phyloP scores from a whole-genome alignment of 2,113 vertebrate species.

The Nothobranchius kuhntae region DNA sequence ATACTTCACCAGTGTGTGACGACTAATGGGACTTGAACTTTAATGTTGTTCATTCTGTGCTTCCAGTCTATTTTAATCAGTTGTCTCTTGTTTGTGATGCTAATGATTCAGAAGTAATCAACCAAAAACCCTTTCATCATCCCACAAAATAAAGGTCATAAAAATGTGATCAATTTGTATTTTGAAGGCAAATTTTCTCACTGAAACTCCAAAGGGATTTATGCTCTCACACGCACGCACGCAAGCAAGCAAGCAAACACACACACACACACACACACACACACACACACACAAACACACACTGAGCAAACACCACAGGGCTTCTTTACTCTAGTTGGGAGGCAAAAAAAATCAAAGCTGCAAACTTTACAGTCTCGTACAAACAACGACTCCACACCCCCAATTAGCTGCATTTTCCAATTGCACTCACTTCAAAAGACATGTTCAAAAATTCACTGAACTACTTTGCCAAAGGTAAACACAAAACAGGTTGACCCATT shows the following conservation, averaged over 20 bases:
- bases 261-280: neutral
- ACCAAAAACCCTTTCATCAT: neutral
- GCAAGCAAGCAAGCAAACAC: neutral
- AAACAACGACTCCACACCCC: conserved; percentile 46
- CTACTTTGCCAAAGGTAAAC: conserved; percentile 65
- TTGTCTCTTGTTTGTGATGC: too few species aligned
- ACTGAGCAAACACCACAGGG: conserved; percentile 22
- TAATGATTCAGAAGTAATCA: too few species aligned
- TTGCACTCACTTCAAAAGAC: conserved; percentile 20
- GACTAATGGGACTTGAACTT: too few species aligned
- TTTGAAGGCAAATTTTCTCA: neutral
- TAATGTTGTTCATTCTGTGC: too few species aligned
- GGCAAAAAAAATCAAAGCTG: conserved; percentile 32
- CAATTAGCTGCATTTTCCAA: conserved; percentile 45
- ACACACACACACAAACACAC: neutral
- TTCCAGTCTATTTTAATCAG: too few species aligned
- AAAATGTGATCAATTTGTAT: neutral
- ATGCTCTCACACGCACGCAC: neutral
- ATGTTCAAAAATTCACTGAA: conserved; percentile 26
- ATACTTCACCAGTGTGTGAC: too few species aligned
- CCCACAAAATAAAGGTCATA: neutral
- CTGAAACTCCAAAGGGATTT: conserved; percentile 5
- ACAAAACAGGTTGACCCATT: conserved; percentile 57
- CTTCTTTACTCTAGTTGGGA: conserved; percentile 20
- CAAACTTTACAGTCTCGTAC: conserved; percentile 35